Conservation (phyloP, 2,888 invertebrate species). For the Neoaliturus tenellus region DNA sequence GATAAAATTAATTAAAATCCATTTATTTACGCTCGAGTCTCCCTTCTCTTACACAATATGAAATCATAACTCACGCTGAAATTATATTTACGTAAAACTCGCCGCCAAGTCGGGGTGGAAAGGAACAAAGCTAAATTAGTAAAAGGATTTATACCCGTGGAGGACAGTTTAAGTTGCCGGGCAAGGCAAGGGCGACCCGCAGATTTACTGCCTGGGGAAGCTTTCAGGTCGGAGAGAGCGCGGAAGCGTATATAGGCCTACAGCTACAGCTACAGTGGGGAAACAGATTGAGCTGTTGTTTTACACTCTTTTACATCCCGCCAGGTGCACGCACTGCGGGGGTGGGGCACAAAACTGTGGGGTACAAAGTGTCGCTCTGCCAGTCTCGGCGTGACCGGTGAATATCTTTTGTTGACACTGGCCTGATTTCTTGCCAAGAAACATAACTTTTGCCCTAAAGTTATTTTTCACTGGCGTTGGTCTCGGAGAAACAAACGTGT, state of each 20-base stretch:
- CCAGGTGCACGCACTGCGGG: background rate
- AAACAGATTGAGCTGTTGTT: slow-evolving; percentile 16
- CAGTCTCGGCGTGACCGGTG: background rate
- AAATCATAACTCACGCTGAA: background rate
- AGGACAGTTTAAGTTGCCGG: background rate
- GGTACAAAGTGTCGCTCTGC: background rate
- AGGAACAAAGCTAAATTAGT: slow-evolving; percentile 36
- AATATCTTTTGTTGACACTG: background rate
- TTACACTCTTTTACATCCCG: slow-evolving; percentile 13
- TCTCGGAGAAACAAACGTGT: no score
- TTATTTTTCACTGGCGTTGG: no score
- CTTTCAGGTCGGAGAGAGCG: slow-evolving; percentile 8
- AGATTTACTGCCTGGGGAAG: slow-evolving; percentile 23
- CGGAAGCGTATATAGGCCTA: background rate
- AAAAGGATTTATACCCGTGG: slow-evolving; percentile 21
- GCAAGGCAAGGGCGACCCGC: background rate
- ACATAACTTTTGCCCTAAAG: no score
- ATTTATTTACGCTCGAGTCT: background rate
- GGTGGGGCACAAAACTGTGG: background rate
- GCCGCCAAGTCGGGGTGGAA: background rate
- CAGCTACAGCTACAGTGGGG: no score
- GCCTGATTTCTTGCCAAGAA: no score
- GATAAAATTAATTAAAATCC: no score
- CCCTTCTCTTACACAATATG: background rate
- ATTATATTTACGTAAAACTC: background rate